Percentiles rank a stretch among this genome's conserved stretches.
These are phyloP conservation scores for Oceanodroma leucorhoa DNA, from an alignment of 2,797 vertebrate species.

Conservation along the genomic window DNA sequence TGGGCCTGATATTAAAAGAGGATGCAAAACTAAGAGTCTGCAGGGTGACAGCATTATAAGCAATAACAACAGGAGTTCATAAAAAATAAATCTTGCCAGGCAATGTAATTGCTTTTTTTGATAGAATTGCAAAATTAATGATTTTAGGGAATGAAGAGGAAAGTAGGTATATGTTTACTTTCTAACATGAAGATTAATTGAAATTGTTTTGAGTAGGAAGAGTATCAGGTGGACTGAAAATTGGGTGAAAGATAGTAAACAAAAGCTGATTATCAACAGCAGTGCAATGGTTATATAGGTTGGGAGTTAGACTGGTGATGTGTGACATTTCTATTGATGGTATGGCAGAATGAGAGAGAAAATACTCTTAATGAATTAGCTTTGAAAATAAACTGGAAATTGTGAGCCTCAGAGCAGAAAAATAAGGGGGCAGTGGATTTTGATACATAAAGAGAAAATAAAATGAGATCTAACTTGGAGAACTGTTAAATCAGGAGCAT, in stretches of 20 bases:
- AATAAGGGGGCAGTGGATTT: not conserved
- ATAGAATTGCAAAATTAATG: conserved; percentile 22
- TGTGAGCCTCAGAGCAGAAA: not conserved
- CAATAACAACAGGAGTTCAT: not conserved
- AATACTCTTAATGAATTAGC: not conserved
- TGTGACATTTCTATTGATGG: conserved; percentile 5
- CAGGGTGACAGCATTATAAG: not conserved
- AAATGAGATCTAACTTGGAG: not conserved
- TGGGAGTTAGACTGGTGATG: not conserved
- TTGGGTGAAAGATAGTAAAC: not conserved
- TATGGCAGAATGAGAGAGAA: not conserved
- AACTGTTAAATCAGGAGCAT: not conserved
- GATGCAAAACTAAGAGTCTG: not conserved
- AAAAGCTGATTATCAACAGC: not conserved
- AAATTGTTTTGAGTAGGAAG: not conserved
- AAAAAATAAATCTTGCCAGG: conserved; percentile 14
- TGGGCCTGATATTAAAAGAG: conserved; percentile 5
- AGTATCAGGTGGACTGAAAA: not conserved
- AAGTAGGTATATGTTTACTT: not conserved
- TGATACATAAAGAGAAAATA: not conserved
- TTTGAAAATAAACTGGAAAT: conserved; percentile 23
- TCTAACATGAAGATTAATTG: conserved; percentile 15
- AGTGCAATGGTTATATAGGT: not conserved
- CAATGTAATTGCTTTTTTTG: conserved; percentile 13
- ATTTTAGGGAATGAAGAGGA: not conserved